Conservation (phyloP, 2,888 invertebrate species). For the Zaprionus lineosus region DNA sequence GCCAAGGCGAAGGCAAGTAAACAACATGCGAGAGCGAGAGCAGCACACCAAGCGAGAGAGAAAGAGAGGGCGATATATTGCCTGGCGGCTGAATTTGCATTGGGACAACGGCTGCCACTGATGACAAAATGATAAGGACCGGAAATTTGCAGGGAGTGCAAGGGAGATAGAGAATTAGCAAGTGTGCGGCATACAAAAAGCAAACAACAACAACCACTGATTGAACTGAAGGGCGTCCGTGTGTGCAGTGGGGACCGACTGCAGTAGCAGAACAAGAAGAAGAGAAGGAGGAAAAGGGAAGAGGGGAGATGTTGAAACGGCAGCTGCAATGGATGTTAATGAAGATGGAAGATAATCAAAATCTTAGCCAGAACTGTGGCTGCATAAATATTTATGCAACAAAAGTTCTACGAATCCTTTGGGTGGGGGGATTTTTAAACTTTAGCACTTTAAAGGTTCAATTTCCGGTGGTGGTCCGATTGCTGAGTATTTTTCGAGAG, state of each 20-base stretch:
- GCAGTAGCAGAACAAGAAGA: background rate
- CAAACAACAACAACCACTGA: conserved; percentile 41
- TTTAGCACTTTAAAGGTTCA: conserved; percentile 38
- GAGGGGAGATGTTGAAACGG: conserved; percentile 4
- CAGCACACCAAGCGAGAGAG: too few relatives aligned
- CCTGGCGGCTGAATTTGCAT: conserved; percentile 58
- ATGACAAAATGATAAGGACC: conserved; percentile 58
- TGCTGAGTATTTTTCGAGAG: too few relatives aligned
- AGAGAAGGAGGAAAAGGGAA: background rate
- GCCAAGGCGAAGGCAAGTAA: background rate
- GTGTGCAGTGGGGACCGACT: too few relatives aligned
- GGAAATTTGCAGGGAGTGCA: conserved; percentile 29
- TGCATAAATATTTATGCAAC: conserved; percentile 61
- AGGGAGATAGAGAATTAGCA: background rate
- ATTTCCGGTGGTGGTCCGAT: conserved; percentile 59
- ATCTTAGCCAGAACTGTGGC: conserved; percentile 12
- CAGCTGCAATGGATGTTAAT: conserved; percentile 39
- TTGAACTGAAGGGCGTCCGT: too few relatives aligned
- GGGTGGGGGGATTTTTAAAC: background rate
- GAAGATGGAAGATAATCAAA: conserved; percentile 22
- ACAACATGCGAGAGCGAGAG: background rate
- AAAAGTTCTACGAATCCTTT: conserved; percentile 27
- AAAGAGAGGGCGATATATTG: conserved; percentile 16
- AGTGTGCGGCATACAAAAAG: conserved; percentile 28
- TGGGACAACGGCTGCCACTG: conserved; percentile 40